phyloP scores from a whole-genome alignment of 2,113 vertebrate species.

The Nycticorax nycticorax region DNA sequence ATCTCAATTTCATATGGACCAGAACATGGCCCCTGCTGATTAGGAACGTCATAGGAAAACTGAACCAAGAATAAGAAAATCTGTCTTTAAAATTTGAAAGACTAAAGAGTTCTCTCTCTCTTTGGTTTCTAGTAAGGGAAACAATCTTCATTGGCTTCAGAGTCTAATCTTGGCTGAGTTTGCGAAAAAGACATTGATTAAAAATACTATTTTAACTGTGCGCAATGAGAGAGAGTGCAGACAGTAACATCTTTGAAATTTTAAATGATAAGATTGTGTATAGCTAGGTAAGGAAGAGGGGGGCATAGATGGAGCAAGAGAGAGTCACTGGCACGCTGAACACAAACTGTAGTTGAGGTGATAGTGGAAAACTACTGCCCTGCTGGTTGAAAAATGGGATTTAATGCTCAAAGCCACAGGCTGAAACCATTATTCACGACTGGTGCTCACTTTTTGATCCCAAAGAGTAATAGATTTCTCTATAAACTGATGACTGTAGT shows the following conservation, averaged over 20 bases:
- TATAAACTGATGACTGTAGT: constrained; percentile 43
- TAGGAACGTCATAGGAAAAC: constrained; percentile 20
- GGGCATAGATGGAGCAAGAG: background rate
- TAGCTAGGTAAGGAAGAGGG: background rate
- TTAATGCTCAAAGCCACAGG: constrained; percentile 44
- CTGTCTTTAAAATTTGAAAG: constrained; percentile 50
- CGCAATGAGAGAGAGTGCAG: background rate
- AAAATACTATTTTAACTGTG: constrained; percentile 30
- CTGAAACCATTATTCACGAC: constrained; percentile 47
- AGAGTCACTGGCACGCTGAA: background rate
- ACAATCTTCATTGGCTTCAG: constrained; percentile 11
- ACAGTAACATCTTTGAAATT: constrained; percentile 14
- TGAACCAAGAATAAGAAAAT: constrained; percentile 41
- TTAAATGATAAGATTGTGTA: background rate
- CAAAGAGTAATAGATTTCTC: constrained; percentile 52
- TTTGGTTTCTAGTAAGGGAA: constrained; percentile 38
- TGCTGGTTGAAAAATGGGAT: constrained; percentile 46
- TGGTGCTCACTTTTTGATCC: constrained; percentile 44
- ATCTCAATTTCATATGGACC: constrained; percentile 19
- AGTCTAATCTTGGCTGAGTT: constrained; percentile 27
- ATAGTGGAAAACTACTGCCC: constrained; percentile 32
- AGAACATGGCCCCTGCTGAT: constrained; percentile 29
- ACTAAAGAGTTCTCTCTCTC: constrained; percentile 43
- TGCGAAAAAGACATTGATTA: background rate
- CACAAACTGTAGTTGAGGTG: constrained; percentile 13